Evolutionary conservation across 2,113 vertebrate genomes (phyloP).

Genomic region (Emydura subglobosa): DNA sequence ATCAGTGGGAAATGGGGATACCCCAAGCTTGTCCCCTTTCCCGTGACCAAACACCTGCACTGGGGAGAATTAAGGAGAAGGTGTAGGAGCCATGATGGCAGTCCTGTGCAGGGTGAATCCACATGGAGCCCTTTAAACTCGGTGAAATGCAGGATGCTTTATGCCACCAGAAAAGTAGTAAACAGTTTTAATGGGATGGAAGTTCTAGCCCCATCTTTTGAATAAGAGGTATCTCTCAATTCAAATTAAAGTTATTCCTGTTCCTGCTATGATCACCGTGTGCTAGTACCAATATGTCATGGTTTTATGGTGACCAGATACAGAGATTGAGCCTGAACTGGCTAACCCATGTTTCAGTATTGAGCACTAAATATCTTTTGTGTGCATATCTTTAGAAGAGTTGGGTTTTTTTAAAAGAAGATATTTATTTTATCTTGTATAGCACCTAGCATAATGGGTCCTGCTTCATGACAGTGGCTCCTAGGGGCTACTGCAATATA

Average conservation of each 20-base stretch:
- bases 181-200: not conserved
- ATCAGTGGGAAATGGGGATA: not conserved
- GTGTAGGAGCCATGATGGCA: not conserved
- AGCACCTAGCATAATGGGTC: not conserved
- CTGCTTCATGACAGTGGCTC: not conserved
- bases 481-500: not conserved
- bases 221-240: accelerated
- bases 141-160: not conserved
- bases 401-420: not conserved
- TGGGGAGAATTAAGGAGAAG: not conserved
- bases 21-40: not conserved
- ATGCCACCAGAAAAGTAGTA: not conserved
- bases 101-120: not conserved
- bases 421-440: not conserved
- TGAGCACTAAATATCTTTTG: not conserved
- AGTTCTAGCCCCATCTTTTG: not conserved
- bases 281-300: not conserved
- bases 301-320: not conserved
- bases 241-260: not conserved
- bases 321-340: not conserved
- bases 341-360: not conserved
- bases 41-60: not conserved
- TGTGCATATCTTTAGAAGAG: not conserved
- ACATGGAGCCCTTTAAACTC: not conserved
- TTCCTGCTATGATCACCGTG: accelerated